These are phyloP conservation scores for Gnathochromis pfefferi DNA, from an alignment of 2,113 vertebrate species.

Conservation along the genomic window DNA sequence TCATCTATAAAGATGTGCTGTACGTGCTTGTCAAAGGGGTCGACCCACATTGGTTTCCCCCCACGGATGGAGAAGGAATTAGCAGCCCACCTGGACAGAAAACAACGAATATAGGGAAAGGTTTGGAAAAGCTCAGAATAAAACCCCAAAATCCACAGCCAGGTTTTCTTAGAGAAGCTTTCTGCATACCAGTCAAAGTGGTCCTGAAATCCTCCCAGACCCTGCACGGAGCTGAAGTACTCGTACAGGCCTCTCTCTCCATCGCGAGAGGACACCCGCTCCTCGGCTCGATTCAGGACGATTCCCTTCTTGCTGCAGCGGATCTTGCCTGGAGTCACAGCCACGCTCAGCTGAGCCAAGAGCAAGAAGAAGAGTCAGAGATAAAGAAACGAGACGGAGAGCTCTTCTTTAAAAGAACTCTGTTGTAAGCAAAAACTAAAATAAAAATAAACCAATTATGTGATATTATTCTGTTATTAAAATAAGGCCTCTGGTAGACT, in stretches of 20 bases:
- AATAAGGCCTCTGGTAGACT: not conserved
- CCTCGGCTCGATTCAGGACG: conserved; percentile 65
- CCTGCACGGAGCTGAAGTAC: conserved; percentile 74
- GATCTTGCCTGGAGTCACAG: conserved; percentile 72
- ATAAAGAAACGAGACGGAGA: not conserved
- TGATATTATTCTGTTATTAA: not conserved
- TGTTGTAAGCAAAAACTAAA: not conserved
- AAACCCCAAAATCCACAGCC: not conserved
- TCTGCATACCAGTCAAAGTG: conserved; percentile 80
- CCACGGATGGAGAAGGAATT: conserved; percentile 74
- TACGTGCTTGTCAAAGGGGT: conserved; percentile 73
- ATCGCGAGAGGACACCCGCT: conserved; percentile 47
- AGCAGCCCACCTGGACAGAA: conserved; percentile 75
- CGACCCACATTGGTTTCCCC: conserved; percentile 85
- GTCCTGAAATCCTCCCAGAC: conserved; percentile 84
- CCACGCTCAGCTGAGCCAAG: conserved; percentile 70
- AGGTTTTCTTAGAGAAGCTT: not conserved
- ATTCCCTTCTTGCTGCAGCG: conserved; percentile 71
- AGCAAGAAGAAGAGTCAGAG: not conserved
- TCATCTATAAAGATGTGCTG: conserved; percentile 91
- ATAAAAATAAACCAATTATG: not conserved
- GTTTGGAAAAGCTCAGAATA: not conserved
- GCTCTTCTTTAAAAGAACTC: not conserved
- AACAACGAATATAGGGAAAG: not conserved
- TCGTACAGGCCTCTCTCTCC: conserved; percentile 73